Evolutionary conservation across 2,888 invertebrate genomes (phyloP), one percentile per base, ranked within the genome.

Genomic region (Lamproptera curius): DNA sequence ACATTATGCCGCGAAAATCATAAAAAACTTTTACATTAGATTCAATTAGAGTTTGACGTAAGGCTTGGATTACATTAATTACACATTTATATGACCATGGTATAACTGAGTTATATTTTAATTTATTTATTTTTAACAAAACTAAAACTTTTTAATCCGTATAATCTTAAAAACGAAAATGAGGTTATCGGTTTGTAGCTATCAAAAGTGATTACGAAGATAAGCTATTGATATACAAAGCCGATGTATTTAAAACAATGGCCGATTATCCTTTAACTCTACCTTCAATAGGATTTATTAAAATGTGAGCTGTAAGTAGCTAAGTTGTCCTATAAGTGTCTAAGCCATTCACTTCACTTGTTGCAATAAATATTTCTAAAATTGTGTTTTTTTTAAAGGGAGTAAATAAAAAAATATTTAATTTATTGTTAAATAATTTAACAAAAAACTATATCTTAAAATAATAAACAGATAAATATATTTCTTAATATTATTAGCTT

Each of bases 141-240:
- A 9, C 3, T n/a, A 31, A n/a, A n/a, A n/a, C 11, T 31, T 13
- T 13, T 31, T 31, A 31, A 31, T 31, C 16, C 9, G 10, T 20
- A 11, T n/a, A n/a, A 17, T 42, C 26, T 40, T 35, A 39, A 40
- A 39, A 48, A 33, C 16, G 35, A 39, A 43, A 49, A 45, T 35
- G 35, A 51, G 44, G 50, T 51, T 54, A 55, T 54, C 57, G 42
- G 14, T 10, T 39, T 15, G 36, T 38, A 51, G 45, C 28, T 43
- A 52, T 46, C 50, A 53, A 52, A 54, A 50, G 51, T 41, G 54
- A 54, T 58, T 58, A 58, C 52, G 51, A 35, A 43, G 54, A 50
- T 50, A 47, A 26, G 36, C 33, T 2, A 11, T n/a, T 9, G 9
- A 43, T 36, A 40, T 44, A 26, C n/a, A n/a, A n/a, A 35, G 8